Evolutionary conservation across 2,888 invertebrate genomes (phyloP).

Genomic region (Temnothorax ravouxi): DNA sequence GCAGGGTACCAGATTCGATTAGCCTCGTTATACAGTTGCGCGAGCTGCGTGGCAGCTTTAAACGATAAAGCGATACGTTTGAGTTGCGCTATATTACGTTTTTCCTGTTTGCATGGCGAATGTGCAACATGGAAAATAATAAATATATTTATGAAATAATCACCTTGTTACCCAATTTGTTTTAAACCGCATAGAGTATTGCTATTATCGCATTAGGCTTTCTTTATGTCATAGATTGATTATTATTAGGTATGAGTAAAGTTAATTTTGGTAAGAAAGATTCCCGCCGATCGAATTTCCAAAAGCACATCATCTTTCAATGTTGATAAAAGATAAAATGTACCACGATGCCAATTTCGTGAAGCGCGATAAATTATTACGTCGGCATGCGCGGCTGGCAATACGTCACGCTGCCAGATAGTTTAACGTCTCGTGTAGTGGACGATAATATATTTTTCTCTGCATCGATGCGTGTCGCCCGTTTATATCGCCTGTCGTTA

Average conservation of each 20-base stretch:
- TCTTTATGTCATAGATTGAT: not conserved
- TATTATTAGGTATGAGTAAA: not conserved
- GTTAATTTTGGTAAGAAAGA: not conserved
- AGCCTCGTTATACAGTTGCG: conserved; percentile 71
- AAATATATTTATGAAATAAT: conserved; percentile 32
- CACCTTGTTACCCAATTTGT: not conserved
- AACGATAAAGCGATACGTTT: conserved; percentile 67
- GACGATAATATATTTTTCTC: conserved; percentile 51
- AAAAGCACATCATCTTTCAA: not conserved
- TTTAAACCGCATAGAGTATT: not conserved
- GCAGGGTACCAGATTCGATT: conserved; percentile 72
- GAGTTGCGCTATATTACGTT: conserved; percentile 24
- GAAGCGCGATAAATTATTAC: conserved; percentile 61
- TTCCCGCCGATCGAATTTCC: not conserved
- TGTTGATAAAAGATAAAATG: conserved; percentile 38
- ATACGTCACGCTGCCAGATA: conserved; percentile 35
- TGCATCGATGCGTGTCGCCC: conserved; percentile 1
- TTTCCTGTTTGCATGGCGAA: conserved; percentile 32
- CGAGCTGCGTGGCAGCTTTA: conserved; percentile 63
- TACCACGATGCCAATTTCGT: conserved; percentile 48
- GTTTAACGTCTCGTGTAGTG: conserved; percentile 42
- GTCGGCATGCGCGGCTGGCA: conserved; percentile 15
- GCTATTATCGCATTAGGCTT: not conserved
- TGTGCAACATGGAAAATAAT: conserved; percentile 18
- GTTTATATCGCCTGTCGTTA: conserved; percentile 42